Percentiles rank a stretch among this genome's conserved stretches.
These are phyloP conservation scores for Zaprionus inermis DNA, from an alignment of 1,140 invertebrate genomes.

Conservation along the genomic window DNA sequence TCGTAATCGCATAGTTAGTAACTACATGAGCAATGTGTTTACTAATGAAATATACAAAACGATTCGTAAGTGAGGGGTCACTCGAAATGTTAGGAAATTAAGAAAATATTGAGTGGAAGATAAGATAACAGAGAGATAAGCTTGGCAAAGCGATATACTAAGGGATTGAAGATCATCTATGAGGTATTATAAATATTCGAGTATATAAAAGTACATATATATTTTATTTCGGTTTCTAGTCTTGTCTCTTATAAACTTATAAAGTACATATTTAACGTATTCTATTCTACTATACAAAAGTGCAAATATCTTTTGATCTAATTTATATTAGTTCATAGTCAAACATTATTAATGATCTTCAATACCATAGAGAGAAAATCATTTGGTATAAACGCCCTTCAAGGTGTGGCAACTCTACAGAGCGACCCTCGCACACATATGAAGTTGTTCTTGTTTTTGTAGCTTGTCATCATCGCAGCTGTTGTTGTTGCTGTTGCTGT, in stretches of 20 bases:
- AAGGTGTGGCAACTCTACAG: constrained; percentile 3
- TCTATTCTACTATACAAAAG: too few relatives aligned
- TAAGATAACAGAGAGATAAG: constrained; percentile 24
- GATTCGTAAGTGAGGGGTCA: constrained; percentile 50
- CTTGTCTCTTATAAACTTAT: too few relatives aligned
- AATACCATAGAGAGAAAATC: background rate
- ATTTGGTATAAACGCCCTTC: background rate
- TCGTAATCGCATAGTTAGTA: constrained; percentile 76
- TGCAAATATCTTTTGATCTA: too few relatives aligned
- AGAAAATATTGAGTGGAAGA: constrained; percentile 6
- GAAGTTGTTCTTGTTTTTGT: constrained; percentile 32
- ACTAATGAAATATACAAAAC: constrained; percentile 73
- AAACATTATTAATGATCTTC: background rate
- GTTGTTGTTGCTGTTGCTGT: constrained; percentile 46
- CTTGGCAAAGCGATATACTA: too few relatives aligned
- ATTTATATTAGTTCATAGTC: too few relatives aligned
- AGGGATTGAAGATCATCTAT: too few relatives aligned
- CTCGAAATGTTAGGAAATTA: constrained; percentile 27
- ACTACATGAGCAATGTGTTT: constrained; percentile 73
- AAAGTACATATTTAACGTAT: too few relatives aligned
- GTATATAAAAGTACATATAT: too few relatives aligned
- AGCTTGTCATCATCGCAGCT: constrained; percentile 63
- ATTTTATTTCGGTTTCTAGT: too few relatives aligned
- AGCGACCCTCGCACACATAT: constrained; percentile 31
- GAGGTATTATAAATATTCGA: too few relatives aligned